Percentiles rank a stretch among this genome's conserved stretches.
phyloP scores from a whole-genome alignment of 2,797 vertebrate genomes.

The Gadopsis marmoratus region DNA sequence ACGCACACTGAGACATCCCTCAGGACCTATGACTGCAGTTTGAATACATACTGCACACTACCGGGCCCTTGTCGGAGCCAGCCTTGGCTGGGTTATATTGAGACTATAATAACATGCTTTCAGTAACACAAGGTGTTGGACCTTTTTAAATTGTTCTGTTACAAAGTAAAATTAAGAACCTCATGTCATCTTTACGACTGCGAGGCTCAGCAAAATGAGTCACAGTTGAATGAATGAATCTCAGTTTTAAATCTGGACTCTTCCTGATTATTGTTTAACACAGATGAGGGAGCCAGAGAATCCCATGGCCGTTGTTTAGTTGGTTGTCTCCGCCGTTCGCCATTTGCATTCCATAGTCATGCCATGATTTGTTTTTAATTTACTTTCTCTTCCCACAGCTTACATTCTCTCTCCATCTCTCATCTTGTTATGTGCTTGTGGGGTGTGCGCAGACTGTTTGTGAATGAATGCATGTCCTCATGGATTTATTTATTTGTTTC shows the following conservation, averaged over 20 bases:
- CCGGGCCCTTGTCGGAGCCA: constrained; percentile 42
- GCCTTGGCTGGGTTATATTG: constrained; percentile 41
- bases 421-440: constrained; percentile 61
- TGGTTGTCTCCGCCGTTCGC: constrained; percentile 51
- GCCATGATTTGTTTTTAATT: constrained; percentile 77
- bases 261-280: constrained; percentile 55
- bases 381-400: constrained; percentile 74
- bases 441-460: constrained; percentile 45
- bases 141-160: constrained; percentile 43
- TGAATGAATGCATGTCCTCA: constrained; percentile 65
- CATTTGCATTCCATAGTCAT: constrained; percentile 56
- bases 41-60: constrained; percentile 62
- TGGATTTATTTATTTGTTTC: constrained; percentile 79
- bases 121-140: constrained; percentile 54
- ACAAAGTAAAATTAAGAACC: constrained; percentile 48
- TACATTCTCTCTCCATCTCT: constrained; percentile 71
- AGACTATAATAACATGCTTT: constrained; percentile 65
- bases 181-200: constrained; percentile 45
- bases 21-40: constrained; percentile 69
- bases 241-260: constrained; percentile 34
- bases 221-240: no score
- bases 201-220: constrained; percentile 29
- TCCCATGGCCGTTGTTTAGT: constrained; percentile 64
- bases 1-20: constrained; percentile 52
- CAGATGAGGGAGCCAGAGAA: constrained; percentile 49